A percentile compares a stretch with the other conserved stretches of the same genome.
These are phyloP conservation scores for Tipula helvola DNA, from an alignment of 2,888 invertebrate species.

Conservation along the genomic window DNA sequence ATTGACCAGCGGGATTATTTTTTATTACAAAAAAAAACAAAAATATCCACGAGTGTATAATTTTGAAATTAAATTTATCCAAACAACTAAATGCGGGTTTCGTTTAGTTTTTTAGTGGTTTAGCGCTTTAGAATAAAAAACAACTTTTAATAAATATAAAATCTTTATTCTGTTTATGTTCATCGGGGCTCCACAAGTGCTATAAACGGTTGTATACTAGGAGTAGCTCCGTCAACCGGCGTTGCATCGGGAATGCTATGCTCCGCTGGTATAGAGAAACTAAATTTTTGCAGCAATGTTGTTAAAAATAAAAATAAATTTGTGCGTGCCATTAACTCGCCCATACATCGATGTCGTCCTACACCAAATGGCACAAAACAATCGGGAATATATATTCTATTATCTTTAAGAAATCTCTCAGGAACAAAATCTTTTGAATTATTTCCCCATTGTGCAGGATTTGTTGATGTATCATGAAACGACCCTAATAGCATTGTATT, in stretches of 20 bases:
- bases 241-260: conserved; percentile 49
- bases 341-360: conserved; percentile 71
- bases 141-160: background rate
- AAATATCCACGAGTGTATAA: too few relatives aligned
- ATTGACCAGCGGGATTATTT: too few relatives aligned
- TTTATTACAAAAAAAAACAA: too few relatives aligned
- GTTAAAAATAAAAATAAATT: conserved; percentile 67
- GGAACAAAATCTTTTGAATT: conserved; percentile 62
- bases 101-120: background rate
- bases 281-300: conserved; percentile 58
- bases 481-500: conserved; percentile 71
- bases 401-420: conserved; percentile 54
- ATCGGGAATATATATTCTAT: conserved; percentile 50
- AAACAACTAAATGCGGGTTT: background rate
- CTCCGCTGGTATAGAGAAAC: conserved; percentile 51
- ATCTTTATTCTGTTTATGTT: conserved; percentile 15
- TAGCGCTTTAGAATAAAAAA: background rate
- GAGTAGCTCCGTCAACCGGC: conserved; percentile 65
- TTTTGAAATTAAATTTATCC: too few relatives aligned
- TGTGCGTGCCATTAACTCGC: conserved; percentile 60
- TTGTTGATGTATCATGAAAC: conserved; percentile 58
- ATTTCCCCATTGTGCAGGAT: conserved; percentile 46
- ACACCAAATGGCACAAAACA: conserved; percentile 65
- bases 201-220: conserved; percentile 58
- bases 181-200: conserved; percentile 46